Evolutionary conservation across 2,888 invertebrate genomes (phyloP).

Genomic region (Helobdella robusta): DNA sequence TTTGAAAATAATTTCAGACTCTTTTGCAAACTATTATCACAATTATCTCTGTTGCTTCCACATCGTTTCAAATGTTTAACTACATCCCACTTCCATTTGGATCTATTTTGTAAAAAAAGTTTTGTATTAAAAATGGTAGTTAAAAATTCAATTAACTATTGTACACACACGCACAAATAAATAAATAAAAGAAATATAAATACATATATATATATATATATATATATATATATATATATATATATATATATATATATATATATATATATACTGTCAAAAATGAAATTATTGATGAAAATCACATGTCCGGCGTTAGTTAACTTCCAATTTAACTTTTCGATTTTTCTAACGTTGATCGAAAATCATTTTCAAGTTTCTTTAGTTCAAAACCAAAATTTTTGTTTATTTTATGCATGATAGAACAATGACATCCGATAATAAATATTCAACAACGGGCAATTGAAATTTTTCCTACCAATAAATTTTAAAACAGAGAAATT

Average conservation of each 20-base stretch:
- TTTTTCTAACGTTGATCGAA: no score
- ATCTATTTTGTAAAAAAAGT: constrained; percentile 33
- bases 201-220: background rate
- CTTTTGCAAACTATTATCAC: constrained; percentile 13
- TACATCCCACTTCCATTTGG: constrained; percentile 51
- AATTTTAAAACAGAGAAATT: no score
- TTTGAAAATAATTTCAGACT: constrained; percentile 4
- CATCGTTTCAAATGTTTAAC: constrained; percentile 48
- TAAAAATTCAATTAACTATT: background rate
- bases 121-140: background rate
- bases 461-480: no score
- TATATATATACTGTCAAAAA: background rate
- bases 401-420: no score
- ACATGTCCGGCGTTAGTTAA: no score
- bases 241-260: background rate
- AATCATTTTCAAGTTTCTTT: no score
- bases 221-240: background rate
- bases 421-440: no score
- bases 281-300: background rate
- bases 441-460: no score
- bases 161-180: background rate
- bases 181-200: background rate
- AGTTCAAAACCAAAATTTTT: no score
- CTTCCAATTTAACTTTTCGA: no score
- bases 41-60: constrained; percentile 35